Evolutionary conservation across 2,113 vertebrate species (phyloP).

Genomic region (Megaceryle maxima): DNA sequence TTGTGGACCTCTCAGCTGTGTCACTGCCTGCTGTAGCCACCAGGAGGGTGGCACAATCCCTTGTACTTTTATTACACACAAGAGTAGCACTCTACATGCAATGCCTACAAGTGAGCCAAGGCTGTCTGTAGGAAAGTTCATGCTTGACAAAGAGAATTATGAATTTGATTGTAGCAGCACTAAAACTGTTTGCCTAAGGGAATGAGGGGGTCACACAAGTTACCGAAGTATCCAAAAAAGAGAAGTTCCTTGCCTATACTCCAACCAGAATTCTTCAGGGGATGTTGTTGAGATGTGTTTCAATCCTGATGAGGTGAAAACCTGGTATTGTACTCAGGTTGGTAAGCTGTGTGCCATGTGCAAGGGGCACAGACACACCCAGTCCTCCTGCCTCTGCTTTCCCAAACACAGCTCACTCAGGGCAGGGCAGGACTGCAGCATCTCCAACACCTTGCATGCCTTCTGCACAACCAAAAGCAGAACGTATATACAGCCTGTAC

Average conservation of each 20-base stretch:
- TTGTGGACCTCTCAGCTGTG: background rate
- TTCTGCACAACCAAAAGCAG: background rate
- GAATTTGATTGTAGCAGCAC: background rate
- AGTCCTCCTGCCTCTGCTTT: background rate
- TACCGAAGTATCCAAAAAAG: background rate
- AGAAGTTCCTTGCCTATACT: background rate
- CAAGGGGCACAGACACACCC: background rate
- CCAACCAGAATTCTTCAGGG: background rate
- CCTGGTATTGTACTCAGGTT: background rate
- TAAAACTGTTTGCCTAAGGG: background rate
- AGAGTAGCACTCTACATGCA: background rate
- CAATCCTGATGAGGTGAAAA: background rate
- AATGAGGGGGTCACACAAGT: background rate
- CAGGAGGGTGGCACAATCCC: background rate
- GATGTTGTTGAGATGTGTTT: background rate
- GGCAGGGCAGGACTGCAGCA: background rate
- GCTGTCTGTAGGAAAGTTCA: background rate
- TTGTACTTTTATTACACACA: background rate
- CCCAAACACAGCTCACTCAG: background rate
- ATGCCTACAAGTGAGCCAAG: rapidly evolving
- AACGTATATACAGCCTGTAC: background rate
- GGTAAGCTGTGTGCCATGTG: background rate
- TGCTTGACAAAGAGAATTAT: background rate
- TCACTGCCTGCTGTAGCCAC: background rate
- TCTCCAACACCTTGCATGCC: background rate